phyloP scores from a whole-genome alignment of 2,888 invertebrate genomes.

The Plagiodera versicolora region DNA sequence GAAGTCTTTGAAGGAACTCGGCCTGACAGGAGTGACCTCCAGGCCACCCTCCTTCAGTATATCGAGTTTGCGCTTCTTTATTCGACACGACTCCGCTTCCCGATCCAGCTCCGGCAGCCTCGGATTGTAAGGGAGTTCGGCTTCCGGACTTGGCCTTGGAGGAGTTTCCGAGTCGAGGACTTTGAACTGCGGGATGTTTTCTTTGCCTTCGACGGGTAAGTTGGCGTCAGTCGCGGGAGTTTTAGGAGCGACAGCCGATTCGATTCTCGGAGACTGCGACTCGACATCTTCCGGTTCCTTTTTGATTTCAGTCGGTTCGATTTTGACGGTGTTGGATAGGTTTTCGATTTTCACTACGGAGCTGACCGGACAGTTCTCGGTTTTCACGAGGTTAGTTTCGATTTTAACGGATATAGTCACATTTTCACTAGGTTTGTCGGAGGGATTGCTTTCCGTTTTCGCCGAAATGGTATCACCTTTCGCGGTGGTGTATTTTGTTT shows the following conservation, averaged over 20 bases:
- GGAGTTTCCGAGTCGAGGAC: constrained; percentile 26
- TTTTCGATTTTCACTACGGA: constrained; percentile 18
- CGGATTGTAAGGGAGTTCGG: constrained; percentile 59
- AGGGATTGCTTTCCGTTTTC: constrained; percentile 1
- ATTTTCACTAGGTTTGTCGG: constrained; percentile 7
- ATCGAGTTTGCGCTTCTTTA: constrained; percentile 72
- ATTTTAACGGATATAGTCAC: constrained; percentile 26
- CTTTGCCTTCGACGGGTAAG: constrained; percentile 59
- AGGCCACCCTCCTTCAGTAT: constrained; percentile 74
- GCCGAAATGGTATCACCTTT: constrained; percentile 20
- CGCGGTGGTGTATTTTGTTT: constrained; percentile 22
- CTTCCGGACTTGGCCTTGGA: constrained; percentile 26
- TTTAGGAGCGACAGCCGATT: constrained; percentile 51
- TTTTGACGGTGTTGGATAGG: constrained; percentile 10
- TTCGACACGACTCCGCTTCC: constrained; percentile 50
- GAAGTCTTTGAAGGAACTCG: constrained; percentile 38
- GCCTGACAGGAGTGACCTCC: constrained; percentile 70
- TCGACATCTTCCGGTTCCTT: constrained; percentile 19
- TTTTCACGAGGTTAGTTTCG: constrained; percentile 26
- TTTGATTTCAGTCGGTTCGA: constrained; percentile 6
- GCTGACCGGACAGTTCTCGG: constrained; percentile 25
- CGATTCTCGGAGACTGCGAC: constrained; percentile 53
- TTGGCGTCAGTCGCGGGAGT: constrained; percentile 54
- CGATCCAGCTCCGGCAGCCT: constrained; percentile 63
- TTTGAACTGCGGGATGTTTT: constrained; percentile 58